Evolutionary conservation across 2,888 invertebrate genomes (phyloP), one percentile per base, ranked within the genome.

Genomic region (Subacronicta megacephala): DNA sequence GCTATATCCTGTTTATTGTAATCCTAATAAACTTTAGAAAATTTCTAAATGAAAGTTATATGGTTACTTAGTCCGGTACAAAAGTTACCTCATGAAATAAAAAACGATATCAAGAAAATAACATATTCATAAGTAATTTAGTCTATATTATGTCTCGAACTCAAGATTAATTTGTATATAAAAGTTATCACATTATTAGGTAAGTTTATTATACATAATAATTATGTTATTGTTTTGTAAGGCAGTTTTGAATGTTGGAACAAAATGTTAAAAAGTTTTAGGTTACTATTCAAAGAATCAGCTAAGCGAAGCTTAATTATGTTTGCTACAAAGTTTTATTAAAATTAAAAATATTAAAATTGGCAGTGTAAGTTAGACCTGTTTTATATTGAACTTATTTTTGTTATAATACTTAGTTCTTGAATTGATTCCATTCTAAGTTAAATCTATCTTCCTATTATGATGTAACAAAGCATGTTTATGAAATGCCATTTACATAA

Each of bases 151-250:
- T 18, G n/a, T 57, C 59, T 71, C 52, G 54, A 65, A 61, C 68
- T 58, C 20, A 42, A 53, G 56, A 62, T 43, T 44, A 47, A 41
- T 51, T 66, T 74, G 70, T 71, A 70, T 57, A 71, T 74, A 75
- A 57, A 60, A 18, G 40, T 63, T 72, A 68, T 76, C 43, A 72
- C 50, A 52, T 57, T 65, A 74, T 46, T 67, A 60, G 37, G 0
- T 75, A 67, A 75, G 68, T 50, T 62, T 55, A 52, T 63, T 59
- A 56, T 69, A n/a, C 29, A 31, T 31, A 31, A 29, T 29, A 29
- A 31, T 12, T 31, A 31, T n/a, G 31, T 31, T 26, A 26, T 75
- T 52, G 37, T 20, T 46, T 12, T 59, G 50, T 72, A 66, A 72
- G 51, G 37, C 23, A 36, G 31, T 18, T 41, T 45, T 49, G 51